Evolutionary conservation across 37 sponge, comb jelly and placozoan genomes (phyloP), one percentile per base, ranked within the genome.

Genomic region (Spongia lamella): DNA sequence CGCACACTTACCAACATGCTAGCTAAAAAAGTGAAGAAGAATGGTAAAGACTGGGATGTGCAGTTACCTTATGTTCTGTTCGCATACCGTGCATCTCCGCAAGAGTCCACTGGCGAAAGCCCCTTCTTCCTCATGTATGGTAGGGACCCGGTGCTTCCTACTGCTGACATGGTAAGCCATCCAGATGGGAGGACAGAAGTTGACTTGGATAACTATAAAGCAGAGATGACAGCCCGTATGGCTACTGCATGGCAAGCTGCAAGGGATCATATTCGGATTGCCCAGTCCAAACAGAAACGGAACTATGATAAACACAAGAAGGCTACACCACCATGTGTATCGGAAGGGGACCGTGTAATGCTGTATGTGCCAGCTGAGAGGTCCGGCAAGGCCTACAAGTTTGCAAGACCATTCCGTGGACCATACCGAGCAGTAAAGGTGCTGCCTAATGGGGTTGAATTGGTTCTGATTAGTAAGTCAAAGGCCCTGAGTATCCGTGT

Each of bases 111-210:
- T 1, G n/a, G 21, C 33, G 74, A 77, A 32, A 79, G 75, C 27
- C 80, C 86, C 24, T 79, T 84, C 37, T 66, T 66, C 39, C 68
- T 84, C 1, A 30, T 84, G 1, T 71, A 84, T 58, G 85, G 85
- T 1, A 33, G 86, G 34, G 86, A 86, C 35, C 63, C 80, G 13
- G 33, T 68, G 17, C 62, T 79, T 6, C 80, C 86, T 0, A 68
- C 70, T 29, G 70, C 55, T 26, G 37, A 29, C 17, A 26, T 20
- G 11, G 20, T 84, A 56, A 33, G 30, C 17, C 71, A 43, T 16
- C 21, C 70, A 3, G 7, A 19, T 16, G 37, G 19, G 2, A 61
- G 67, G 2, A 3, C 32, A 27, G 1, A 31, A 1, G 2, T 72
- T 1, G 79, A 71, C 30, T 1, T 78, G 11, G 66, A 63, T 33